Conservation (phyloP, 2,113 vertebrate species). For the Erythrolamprus reginae region DNA sequence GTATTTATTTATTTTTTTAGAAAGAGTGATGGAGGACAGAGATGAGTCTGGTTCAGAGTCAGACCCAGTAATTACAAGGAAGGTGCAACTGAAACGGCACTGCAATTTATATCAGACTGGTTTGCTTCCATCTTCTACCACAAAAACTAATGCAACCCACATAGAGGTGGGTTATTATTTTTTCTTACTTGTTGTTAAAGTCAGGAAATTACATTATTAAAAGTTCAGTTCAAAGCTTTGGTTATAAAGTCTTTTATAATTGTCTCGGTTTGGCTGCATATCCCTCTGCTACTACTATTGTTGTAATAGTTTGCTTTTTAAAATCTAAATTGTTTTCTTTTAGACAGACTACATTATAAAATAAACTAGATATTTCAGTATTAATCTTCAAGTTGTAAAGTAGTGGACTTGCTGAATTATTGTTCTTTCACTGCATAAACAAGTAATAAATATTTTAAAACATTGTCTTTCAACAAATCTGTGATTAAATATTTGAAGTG, state of each 20-base stretch:
- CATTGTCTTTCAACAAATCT: not conserved
- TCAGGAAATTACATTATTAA: not conserved
- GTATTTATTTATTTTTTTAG: slow-evolving; percentile 45
- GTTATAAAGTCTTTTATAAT: not conserved
- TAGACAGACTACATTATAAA: not conserved
- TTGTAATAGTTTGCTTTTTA: not conserved
- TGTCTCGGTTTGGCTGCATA: not conserved
- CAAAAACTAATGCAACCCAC: slow-evolving; percentile 69
- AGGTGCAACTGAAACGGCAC: slow-evolving; percentile 69
- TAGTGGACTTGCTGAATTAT: not conserved
- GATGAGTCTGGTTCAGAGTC: slow-evolving; percentile 65
- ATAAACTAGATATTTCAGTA: not conserved
- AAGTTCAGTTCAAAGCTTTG: not conserved
- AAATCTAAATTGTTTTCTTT: not conserved
- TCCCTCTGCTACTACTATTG: not conserved
- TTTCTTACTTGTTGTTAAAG: not conserved
- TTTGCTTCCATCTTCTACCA: slow-evolving; percentile 52
- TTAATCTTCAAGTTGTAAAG: not conserved
- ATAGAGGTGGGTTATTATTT: slow-evolving; percentile 67
- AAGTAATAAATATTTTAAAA: not conserved
- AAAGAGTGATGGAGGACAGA: slow-evolving; percentile 63
- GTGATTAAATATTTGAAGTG: not conserved
- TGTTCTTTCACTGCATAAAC: not conserved
- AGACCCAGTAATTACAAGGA: slow-evolving; percentile 70
- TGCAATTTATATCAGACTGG: slow-evolving; percentile 57